A percentile compares a stretch with the other conserved stretches of the same genome.
Conservation (phyloP, 2,888 invertebrate genomes). For the Cabera pusaria region DNA sequence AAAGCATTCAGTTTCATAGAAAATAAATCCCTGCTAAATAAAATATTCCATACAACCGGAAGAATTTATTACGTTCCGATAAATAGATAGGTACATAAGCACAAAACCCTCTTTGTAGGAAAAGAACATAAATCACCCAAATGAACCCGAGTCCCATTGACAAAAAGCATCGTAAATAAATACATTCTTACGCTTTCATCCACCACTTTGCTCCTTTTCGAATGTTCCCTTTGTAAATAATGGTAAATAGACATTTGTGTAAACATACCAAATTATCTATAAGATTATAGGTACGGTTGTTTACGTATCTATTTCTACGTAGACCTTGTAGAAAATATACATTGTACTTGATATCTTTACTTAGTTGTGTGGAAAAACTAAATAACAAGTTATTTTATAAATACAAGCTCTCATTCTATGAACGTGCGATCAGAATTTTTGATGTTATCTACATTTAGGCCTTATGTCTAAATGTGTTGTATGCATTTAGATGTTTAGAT, state of each 20-base stretch:
- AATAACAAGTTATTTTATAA: too few relatives aligned
- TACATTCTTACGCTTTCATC: constrained; percentile 51
- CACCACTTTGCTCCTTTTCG: constrained; percentile 46
- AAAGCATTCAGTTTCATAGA: constrained; percentile 27
- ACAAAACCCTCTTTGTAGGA: constrained; percentile 60
- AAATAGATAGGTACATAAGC: constrained; percentile 55
- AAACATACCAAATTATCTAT: constrained; percentile 39
- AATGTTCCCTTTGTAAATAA: constrained; percentile 50
- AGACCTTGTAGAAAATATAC: too few relatives aligned
- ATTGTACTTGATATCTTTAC: too few relatives aligned
- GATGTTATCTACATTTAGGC: too few relatives aligned
- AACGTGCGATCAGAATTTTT: too few relatives aligned
- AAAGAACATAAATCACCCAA: constrained; percentile 68
- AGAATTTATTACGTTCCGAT: constrained; percentile 67
- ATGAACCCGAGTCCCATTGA: constrained; percentile 64
- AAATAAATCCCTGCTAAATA: constrained; percentile 36
- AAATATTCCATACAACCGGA: constrained; percentile 43
- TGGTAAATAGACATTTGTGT: constrained; percentile 44
- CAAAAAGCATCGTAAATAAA: constrained; percentile 71
- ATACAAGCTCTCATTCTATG: too few relatives aligned
- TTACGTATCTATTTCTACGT: too few relatives aligned
- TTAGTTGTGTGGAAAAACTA: too few relatives aligned
- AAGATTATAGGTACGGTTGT: too few relatives aligned
- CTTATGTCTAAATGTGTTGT: too few relatives aligned
- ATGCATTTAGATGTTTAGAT: too few relatives aligned